A percentile compares a stretch with the other conserved stretches of the same genome.
Conservation (phyloP, 2,888 invertebrate genomes). For the Oscheius myriophilus region DNA sequence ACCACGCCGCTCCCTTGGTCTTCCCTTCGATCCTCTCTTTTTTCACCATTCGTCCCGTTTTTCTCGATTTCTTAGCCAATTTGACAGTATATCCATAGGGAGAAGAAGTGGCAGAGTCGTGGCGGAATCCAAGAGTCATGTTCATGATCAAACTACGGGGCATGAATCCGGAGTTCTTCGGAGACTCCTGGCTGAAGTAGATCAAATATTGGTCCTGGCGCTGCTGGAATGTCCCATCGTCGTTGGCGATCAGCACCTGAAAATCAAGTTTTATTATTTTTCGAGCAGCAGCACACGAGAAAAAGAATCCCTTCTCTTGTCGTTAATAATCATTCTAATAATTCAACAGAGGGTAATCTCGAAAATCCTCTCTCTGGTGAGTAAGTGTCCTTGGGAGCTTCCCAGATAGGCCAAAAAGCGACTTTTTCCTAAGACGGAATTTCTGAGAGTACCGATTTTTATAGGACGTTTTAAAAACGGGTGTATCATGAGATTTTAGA, state of each 20-base stretch:
- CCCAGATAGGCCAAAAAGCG: too few species aligned
- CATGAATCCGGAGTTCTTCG: slow-evolving; percentile 44
- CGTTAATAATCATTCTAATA: too few species aligned
- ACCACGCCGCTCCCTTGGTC: slow-evolving; percentile 64
- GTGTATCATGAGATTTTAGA: too few species aligned
- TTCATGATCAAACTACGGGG: slow-evolving; percentile 46
- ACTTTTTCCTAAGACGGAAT: too few species aligned
- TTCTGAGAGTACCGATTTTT: too few species aligned
- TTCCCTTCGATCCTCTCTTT: slow-evolving; percentile 44
- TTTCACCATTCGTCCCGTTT: not conserved
- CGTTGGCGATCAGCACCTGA: slow-evolving; percentile 12
- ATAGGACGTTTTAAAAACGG: too few species aligned
- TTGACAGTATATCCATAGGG: slow-evolving; percentile 69
- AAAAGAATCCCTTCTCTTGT: too few species aligned
- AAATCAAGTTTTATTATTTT: too few species aligned
- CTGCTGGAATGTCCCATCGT: slow-evolving; percentile 34
- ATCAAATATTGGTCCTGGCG: slow-evolving; percentile 46
- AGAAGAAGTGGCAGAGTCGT: slow-evolving; percentile 63
- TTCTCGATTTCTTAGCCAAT: slow-evolving; percentile 47
- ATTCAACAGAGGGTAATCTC: too few species aligned
- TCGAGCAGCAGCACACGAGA: slow-evolving; percentile 15
- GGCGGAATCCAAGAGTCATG: slow-evolving; percentile 66
- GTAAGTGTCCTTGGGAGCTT: too few species aligned
- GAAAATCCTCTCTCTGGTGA: too few species aligned
- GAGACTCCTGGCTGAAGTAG: slow-evolving; percentile 60